phyloP scores from a whole-genome alignment of 2,797 vertebrate species.

The Malacoraja senta region DNA sequence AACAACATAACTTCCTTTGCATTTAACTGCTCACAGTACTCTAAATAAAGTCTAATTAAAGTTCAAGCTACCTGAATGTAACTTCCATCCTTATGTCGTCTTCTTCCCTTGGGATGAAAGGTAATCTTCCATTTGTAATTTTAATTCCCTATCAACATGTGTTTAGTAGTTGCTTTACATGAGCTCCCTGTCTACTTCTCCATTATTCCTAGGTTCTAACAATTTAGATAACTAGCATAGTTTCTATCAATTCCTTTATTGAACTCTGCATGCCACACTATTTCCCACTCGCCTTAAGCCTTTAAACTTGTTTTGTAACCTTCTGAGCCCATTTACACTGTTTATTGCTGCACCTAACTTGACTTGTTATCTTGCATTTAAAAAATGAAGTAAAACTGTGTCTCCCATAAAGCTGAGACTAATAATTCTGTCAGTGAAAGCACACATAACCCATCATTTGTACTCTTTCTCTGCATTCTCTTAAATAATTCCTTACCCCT shows the following conservation, averaged over 20 bases:
- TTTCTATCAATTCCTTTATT: not conserved
- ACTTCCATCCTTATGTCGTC: no score
- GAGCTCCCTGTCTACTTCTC: not conserved
- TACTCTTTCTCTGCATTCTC: not conserved
- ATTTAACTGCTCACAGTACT: not conserved
- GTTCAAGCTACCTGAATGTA: not conserved
- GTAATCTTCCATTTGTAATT: not conserved
- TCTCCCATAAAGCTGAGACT: not conserved
- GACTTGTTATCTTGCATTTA: not conserved
- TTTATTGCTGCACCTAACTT: not conserved
- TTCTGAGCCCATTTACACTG: not conserved
- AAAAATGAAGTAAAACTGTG: not conserved
- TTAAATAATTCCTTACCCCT: no score
- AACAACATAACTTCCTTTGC: not conserved
- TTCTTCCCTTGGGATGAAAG: not conserved
- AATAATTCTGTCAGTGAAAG: no score
- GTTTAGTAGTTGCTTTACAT: not conserved
- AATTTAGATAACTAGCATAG: not conserved
- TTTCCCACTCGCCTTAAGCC: not conserved
- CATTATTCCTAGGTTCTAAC: not conserved
- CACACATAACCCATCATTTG: not conserved
- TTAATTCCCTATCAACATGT: not conserved
- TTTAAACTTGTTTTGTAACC: not conserved
- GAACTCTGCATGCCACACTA: not conserved
- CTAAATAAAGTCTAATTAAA: not conserved